Percentiles rank a stretch among this genome's conserved stretches.
These are phyloP conservation scores for Mycalesis mineus DNA, from an alignment of 2,888 invertebrate genomes.

Conservation along the genomic window DNA sequence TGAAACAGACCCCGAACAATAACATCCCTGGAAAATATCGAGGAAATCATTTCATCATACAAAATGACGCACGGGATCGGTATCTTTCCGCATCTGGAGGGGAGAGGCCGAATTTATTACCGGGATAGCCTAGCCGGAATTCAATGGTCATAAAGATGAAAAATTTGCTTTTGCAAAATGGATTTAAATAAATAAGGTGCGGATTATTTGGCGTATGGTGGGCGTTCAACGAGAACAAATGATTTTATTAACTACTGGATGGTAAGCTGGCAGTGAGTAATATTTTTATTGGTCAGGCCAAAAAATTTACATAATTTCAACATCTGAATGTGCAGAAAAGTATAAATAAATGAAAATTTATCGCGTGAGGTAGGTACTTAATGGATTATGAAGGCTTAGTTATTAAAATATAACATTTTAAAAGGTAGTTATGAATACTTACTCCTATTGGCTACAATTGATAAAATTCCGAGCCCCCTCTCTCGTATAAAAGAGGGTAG, in stretches of 20 bases:
- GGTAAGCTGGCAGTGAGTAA: too few relatives aligned
- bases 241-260: not conserved
- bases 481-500: too few relatives aligned
- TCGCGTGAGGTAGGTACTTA: too few relatives aligned
- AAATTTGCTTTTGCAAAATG: slow-evolving; percentile 28
- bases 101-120: slow-evolving; percentile 26
- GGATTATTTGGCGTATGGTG: slow-evolving; percentile 3
- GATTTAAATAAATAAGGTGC: slow-evolving; percentile 17
- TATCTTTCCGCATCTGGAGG: slow-evolving; percentile 26
- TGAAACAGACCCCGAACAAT: not conserved
- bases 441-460: too few relatives aligned
- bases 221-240: not conserved
- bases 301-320: too few relatives aligned
- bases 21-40: slow-evolving; percentile 5
- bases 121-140: slow-evolving; percentile 27
- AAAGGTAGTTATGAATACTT: too few relatives aligned
- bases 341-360: too few relatives aligned
- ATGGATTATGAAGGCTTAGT: too few relatives aligned
- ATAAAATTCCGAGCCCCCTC: too few relatives aligned
- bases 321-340: too few relatives aligned
- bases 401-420: too few relatives aligned
- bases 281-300: too few relatives aligned
- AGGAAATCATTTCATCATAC: slow-evolving; percentile 16
- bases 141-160: slow-evolving; percentile 30
- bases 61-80: slow-evolving; percentile 21